Conservation (phyloP, 2,797 vertebrate genomes). For the Enteromius unitaeniatus region DNA sequence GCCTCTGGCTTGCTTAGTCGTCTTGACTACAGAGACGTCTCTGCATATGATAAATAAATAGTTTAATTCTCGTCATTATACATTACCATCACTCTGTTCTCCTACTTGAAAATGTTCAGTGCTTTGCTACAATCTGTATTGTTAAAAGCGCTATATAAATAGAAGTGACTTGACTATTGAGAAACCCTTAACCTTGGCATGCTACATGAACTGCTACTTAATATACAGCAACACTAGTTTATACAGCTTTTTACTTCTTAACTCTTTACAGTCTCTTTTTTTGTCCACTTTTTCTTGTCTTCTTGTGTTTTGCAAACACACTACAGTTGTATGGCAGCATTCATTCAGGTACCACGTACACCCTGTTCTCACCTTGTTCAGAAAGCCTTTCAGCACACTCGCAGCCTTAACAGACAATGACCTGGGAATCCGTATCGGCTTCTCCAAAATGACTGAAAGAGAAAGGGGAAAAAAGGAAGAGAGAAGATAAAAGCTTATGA, state of each 20-base stretch:
- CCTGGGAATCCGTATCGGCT: constrained; percentile 97
- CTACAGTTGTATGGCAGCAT: neutral
- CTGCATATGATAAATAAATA: too few species aligned
- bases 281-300: neutral
- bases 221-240: neutral
- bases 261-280: neutral
- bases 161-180: neutral
- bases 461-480: constrained; percentile 48
- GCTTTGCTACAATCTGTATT: too few species aligned
- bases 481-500: constrained; percentile 38
- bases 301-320: neutral
- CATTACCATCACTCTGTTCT: too few species aligned
- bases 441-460: constrained; percentile 92
- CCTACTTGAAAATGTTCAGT: too few species aligned
- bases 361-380: constrained; percentile 90
- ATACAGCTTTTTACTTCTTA: neutral
- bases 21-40: too few species aligned
- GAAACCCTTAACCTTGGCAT: neutral
- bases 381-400: constrained; percentile 97
- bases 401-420: constrained; percentile 98
- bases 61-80: too few species aligned
- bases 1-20: too few species aligned
- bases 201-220: neutral
- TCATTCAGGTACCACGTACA: neutral
- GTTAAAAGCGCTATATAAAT: too few species aligned